Base-by-base conservation (phyloP, 2,797 vertebrate species). In the Rhinogobio ventralis region DNA sequence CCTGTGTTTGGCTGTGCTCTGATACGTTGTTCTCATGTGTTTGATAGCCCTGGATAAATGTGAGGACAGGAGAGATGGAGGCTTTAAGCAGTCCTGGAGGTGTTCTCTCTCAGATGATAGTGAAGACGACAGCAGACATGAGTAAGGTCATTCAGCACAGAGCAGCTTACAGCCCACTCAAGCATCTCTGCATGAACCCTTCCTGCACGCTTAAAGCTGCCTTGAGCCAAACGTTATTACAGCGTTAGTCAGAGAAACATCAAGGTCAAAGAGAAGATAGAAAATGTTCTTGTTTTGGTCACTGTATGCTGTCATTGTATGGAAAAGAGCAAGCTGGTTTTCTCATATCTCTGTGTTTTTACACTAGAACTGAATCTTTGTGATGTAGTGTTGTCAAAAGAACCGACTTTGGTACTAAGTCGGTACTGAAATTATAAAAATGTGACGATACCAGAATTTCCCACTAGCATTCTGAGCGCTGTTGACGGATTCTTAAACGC, bases 41-140 rank as follows among this genome's bases (percentile, higher is more conserved):
- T 95, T 93, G 94, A 6, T 67, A 99, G 98, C 97, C 93, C 96
- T 98, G 95, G 95, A 96, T 92, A 95, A 96, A 95, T 94, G 97
- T 89, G 95, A 98, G 85, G 92, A 94, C 95, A 96, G 95, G 93
- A 95, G 92, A 92, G 97, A 98, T 96, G 96, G 97, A 94, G 97
- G 98, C 87, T 98, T 79, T 79, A 60, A 79, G 30, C 75, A 79
- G 42, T 14, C 67, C 53, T 45, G 75, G 64, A 74, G 66, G 68
- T 80, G 39, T 80, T 75, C 71, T 73, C 30, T 80, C 90, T 92
- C 93, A 90, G 95, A 95, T 92, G 97, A 96, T 94, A 93, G 93
- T 92, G 96, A 97, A 93, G 96, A 96, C 94, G 95, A 97, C 92
- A 90, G 93, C 93, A 96, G 96, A 91, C 96, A 96, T 93, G 95